Conservation (phyloP, 2,797 vertebrate species). For the Prionace glauca region DNA sequence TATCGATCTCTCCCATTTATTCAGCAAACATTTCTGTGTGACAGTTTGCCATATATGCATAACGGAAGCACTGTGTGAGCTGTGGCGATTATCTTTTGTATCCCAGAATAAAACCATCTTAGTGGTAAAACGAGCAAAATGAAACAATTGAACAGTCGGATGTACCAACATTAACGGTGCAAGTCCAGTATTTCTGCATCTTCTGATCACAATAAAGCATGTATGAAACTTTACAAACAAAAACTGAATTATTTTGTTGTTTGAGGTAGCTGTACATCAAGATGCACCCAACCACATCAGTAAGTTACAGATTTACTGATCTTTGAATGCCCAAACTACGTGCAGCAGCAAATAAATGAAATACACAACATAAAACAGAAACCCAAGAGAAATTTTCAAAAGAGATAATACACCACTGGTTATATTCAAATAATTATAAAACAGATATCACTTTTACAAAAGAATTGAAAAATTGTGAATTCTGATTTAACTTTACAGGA, state of each 20-base stretch:
- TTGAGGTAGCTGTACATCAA: slow-evolving; percentile 36
- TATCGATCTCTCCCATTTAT: background rate
- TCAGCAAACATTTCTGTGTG: background rate
- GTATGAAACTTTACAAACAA: background rate
- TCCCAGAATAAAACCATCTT: background rate
- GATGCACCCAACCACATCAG: slow-evolving; percentile 32
- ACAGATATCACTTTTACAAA: slow-evolving; percentile 28
- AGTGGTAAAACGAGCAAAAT: background rate
- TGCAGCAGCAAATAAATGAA: slow-evolving; percentile 12
- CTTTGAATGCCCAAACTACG: background rate
- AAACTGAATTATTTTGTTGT: background rate
- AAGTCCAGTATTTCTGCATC: background rate
- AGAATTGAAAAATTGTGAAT: slow-evolving; percentile 23
- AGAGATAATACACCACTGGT: background rate
- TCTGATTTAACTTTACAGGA: background rate
- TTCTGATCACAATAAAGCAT: background rate
- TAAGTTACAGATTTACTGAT: slow-evolving; percentile 31
- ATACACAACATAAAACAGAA: background rate
- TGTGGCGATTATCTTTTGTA: background rate
- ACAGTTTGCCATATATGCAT: background rate
- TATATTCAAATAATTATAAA: slow-evolving; percentile 26
- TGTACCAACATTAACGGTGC: background rate
- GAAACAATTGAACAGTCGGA: background rate
- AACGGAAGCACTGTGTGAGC: background rate
- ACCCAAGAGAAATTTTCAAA: slow-evolving; percentile 8